Percentiles rank a stretch among this genome's conserved stretches.
phyloP scores from a whole-genome alignment of 2,113 vertebrate species.

The Dromas ardeola region DNA sequence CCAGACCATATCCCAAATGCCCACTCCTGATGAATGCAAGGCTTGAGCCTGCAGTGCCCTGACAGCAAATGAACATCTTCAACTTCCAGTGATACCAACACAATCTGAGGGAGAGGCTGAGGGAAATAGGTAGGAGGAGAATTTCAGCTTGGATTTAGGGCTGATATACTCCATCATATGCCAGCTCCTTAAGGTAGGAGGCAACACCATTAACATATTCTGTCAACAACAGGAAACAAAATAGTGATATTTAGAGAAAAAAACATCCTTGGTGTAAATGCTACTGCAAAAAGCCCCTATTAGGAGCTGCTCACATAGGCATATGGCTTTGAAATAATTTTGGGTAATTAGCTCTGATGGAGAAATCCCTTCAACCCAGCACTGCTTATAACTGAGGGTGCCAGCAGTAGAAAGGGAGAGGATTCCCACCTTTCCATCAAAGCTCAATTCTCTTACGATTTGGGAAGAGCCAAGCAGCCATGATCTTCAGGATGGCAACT shows the following conservation, averaged over 20 bases:
- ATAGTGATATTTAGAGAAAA: not conserved
- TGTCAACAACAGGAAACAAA: not conserved
- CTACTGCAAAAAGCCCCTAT: not conserved
- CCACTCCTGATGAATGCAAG: not conserved
- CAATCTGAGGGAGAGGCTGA: not conserved
- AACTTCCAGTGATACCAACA: not conserved
- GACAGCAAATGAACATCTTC: not conserved
- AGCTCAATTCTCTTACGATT: not conserved
- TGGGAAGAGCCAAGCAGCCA: not conserved
- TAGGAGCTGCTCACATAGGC: not conserved
- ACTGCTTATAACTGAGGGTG: not conserved
- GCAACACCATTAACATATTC: not conserved
- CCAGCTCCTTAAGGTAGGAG: not conserved
- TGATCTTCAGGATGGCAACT: not conserved
- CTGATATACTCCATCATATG: not conserved
- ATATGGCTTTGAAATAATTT: slow-evolving; percentile 9
- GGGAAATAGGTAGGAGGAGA: not conserved
- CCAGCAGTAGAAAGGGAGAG: not conserved
- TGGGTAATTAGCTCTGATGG: not conserved
- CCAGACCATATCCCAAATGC: not conserved
- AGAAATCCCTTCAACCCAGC: not conserved
- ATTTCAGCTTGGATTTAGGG: not conserved
- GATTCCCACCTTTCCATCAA: not conserved
- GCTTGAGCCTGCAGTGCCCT: not conserved
- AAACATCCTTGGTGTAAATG: not conserved